Evolutionary conservation across 2,113 vertebrate species (phyloP).

Genomic region (Clarias gariepinus): DNA sequence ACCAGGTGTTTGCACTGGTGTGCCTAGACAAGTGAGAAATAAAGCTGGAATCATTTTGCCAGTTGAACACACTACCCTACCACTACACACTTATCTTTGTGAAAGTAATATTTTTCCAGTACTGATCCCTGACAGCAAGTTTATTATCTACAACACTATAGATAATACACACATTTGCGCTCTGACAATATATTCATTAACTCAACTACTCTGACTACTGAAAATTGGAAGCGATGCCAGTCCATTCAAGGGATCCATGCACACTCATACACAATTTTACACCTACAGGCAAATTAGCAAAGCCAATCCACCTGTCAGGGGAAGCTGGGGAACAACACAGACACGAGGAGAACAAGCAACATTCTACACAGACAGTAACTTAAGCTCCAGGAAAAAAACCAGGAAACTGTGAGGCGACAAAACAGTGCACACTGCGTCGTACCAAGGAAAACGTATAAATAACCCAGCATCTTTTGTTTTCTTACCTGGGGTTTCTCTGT

Average conservation of each 20-base stretch:
- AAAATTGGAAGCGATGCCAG: not conserved
- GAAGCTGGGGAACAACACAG: not conserved
- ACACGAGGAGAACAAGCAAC: not conserved
- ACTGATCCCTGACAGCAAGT: not conserved
- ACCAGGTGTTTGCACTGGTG: not conserved
- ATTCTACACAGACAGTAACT: not conserved
- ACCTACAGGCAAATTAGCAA: not conserved
- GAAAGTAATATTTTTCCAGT: not conserved
- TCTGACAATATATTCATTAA: not conserved
- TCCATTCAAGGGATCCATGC: not conserved
- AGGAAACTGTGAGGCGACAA: not conserved
- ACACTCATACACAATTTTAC: not conserved
- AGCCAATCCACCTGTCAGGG: not conserved
- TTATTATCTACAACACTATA: not conserved
- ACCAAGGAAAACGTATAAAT: too few relatives aligned
- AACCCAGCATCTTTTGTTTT: not conserved
- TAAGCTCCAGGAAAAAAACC: not conserved
- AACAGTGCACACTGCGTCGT: not conserved
- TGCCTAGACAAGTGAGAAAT: not conserved
- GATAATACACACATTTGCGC: not conserved
- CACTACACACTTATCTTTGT: not conserved
- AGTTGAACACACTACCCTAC: not conserved
- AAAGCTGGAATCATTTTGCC: not conserved
- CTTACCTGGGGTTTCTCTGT: not conserved
- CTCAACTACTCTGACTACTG: not conserved